Evolutionary conservation across 2,113 vertebrate genomes (phyloP).

Genomic region (Miniopterus natalensis): DNA sequence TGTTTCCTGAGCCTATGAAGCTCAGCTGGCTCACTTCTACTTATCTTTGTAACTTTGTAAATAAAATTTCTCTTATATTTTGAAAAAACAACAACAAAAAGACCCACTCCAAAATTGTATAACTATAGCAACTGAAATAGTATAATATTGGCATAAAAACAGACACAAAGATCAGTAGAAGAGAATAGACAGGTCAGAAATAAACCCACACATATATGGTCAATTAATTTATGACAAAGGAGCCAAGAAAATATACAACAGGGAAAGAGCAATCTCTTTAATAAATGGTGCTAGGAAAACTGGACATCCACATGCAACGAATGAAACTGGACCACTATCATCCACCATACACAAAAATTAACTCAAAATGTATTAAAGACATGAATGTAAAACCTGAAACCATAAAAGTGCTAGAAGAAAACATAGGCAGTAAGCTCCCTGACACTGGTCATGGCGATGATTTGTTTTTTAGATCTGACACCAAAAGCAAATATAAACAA

Average conservation of each 20-base stretch:
- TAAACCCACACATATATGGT: background rate
- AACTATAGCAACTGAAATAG: background rate
- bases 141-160: background rate
- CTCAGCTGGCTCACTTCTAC: too few relatives aligned
- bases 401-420: background rate
- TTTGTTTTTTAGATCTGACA: background rate
- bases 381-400: background rate
- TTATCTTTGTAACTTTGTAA: too few relatives aligned
- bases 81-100: too few relatives aligned
- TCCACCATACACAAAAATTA: background rate
- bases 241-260: background rate
- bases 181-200: background rate
- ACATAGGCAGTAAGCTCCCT: background rate
- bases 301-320: background rate
- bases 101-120: too few relatives aligned
- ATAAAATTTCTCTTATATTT: too few relatives aligned
- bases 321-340: background rate
- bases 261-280: background rate
- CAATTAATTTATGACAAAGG: background rate
- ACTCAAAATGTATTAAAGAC: conserved; percentile 17
- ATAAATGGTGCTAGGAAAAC: background rate
- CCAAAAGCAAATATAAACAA: background rate
- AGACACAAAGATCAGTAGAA: background rate
- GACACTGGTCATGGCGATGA: background rate
- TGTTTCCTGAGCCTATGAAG: too few relatives aligned